Base-by-base conservation (phyloP, 1,140 invertebrate species). In the Phymorhynchus buccinoides region DNA sequence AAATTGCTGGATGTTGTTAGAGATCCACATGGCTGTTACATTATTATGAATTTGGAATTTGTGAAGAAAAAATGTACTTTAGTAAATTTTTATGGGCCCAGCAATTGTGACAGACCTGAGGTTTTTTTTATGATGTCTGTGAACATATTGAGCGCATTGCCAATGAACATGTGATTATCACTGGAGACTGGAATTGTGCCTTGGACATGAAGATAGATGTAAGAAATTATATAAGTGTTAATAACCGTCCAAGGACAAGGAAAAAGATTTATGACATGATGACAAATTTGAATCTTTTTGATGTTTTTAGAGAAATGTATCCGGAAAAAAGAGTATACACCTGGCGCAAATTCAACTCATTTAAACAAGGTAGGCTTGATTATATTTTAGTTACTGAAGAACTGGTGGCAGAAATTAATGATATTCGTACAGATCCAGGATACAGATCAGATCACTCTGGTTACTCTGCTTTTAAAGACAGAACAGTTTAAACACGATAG, bases 401-500 rank as follows among this genome's bases (percentile, higher is more conserved):
- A 81, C 44, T 86, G 48, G 3, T 42, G 35, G 6, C 42, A n/a
- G 3, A 73, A 41, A 27, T 84, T 18, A 62, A 75, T 42, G 4
- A 52, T 27, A 7, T n/a, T 7, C 77, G 73, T 22, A 86, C 84
- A 39, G 78, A 44, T n/a, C 30, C 78, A 32, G 79, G 83, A 27
- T 84, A 86, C 39, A 12, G 79, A 37, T 84, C 85, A 39, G 81
- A 86, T 62, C 85, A 86, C 80, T 86, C 77, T 37, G 77, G 77
- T 86, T 30, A 56, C 30, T 3, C 7, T 84, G 22, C 16, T 12
- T 42, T 77, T 84, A 14, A 41, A 84, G 44, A 73, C 79, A 56
- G 14, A 73, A 73, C 35, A 84, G 14, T 68, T 81, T 37, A 82
- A 39, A 30, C 68, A 32, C 27, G 83, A 71, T 1, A 80, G 52